Conservation (phyloP, 1,140 invertebrate genomes). For the Drosophila orosa region DNA sequence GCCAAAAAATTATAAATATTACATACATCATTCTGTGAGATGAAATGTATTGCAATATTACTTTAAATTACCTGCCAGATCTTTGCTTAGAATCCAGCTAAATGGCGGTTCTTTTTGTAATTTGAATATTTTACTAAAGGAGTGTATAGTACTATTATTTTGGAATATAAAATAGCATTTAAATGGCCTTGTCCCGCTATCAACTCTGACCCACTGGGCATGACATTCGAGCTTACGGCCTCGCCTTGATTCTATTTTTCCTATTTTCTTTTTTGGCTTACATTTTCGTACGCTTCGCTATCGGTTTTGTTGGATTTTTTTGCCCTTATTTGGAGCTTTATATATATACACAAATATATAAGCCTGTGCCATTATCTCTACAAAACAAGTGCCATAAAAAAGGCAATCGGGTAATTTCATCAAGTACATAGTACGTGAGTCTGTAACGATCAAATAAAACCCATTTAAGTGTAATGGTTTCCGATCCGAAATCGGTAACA, state of each 20-base stretch:
- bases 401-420: slow-evolving; percentile 33
- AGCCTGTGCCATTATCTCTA: slow-evolving; percentile 3
- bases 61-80: too few species aligned
- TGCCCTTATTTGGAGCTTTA: slow-evolving; percentile 32
- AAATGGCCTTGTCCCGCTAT: slow-evolving; percentile 22
- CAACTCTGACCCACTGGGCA: slow-evolving; percentile 10
- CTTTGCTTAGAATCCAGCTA: not conserved
- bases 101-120: not conserved
- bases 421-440: slow-evolving; percentile 13
- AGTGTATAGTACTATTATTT: not conserved
- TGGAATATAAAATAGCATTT: not conserved
- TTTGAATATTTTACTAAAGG: not conserved
- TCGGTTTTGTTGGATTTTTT: slow-evolving; percentile 12
- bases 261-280: slow-evolving; percentile 20
- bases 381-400: slow-evolving; percentile 8
- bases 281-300: slow-evolving; percentile 13
- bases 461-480: slow-evolving; percentile 2
- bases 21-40: too few species aligned
- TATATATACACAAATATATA: not conserved
- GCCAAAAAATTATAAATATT: too few species aligned
- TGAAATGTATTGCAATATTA: too few species aligned
- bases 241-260: slow-evolving; percentile 41
- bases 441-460: slow-evolving; percentile 3
- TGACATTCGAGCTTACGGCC: slow-evolving; percentile 17
- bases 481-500: slow-evolving; percentile 5